Conservation (phyloP, 2,797 vertebrate species). For the Falco biarmicus region DNA sequence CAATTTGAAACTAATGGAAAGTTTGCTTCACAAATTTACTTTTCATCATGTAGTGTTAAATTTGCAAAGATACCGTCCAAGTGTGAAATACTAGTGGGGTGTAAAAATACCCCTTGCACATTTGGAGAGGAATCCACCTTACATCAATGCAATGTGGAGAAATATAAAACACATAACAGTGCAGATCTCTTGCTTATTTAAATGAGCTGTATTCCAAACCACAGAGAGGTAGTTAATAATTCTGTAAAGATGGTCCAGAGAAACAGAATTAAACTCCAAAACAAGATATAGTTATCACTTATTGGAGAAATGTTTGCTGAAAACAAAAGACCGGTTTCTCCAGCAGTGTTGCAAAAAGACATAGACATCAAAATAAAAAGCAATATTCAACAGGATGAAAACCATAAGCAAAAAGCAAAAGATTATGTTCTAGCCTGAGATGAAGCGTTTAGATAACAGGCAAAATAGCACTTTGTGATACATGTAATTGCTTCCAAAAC, state of each 20-base stretch:
- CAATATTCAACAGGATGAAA: background rate
- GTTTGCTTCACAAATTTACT: constrained; percentile 19
- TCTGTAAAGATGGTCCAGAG: background rate
- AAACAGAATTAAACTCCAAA: background rate
- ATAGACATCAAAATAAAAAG: background rate
- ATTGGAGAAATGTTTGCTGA: background rate
- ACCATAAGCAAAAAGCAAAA: background rate
- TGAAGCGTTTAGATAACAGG: constrained; percentile 4
- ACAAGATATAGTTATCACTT: background rate
- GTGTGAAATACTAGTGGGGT: background rate
- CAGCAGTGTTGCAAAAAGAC: background rate
- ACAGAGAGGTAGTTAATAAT: background rate
- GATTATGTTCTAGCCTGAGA: background rate
- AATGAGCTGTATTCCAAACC: background rate
- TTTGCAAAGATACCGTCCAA: background rate
- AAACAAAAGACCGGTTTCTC: background rate
- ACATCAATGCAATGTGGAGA: background rate
- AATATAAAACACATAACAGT: background rate
- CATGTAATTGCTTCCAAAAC: background rate
- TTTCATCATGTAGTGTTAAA: background rate
- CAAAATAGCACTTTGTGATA: background rate
- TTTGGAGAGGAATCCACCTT: background rate
- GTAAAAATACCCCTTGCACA: background rate
- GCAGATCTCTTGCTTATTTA: background rate
- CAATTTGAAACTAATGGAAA: background rate